These are phyloP conservation scores for Chaenogobius annularis DNA, from an alignment of 2,113 vertebrate species.

Conservation along the genomic window DNA sequence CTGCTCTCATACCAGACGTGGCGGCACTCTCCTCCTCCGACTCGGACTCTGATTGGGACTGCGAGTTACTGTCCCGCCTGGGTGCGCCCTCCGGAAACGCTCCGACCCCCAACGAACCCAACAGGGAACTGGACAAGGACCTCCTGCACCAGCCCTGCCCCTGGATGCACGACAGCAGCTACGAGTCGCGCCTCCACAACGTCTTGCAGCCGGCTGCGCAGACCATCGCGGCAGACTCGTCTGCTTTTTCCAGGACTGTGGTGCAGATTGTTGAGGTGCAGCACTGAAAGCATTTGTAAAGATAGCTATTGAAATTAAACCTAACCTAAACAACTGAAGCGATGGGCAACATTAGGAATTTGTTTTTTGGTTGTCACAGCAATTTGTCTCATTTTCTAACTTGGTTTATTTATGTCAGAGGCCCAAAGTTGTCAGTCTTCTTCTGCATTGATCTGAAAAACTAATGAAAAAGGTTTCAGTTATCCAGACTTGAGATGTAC, in stretches of 20 bases:
- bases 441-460: background rate
- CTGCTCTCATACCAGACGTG: slow-evolving; percentile 54
- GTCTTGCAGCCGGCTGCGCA: slow-evolving; percentile 53
- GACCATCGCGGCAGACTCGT: slow-evolving; percentile 10
- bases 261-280: slow-evolving; percentile 65
- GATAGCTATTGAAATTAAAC: background rate
- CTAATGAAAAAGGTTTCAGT: background rate
- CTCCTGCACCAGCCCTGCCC: slow-evolving; percentile 66
- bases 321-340: background rate
- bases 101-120: background rate
- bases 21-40: slow-evolving; percentile 41
- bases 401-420: background rate
- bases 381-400: background rate
- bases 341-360: background rate
- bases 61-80: slow-evolving; percentile 59
- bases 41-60: slow-evolving; percentile 66
- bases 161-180: slow-evolving; percentile 61
- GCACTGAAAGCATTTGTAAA: slow-evolving; percentile 36
- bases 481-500: background rate
- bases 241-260: slow-evolving; percentile 35
- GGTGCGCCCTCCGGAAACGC: background rate
- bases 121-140: slow-evolving; percentile 49
- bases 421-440: background rate
- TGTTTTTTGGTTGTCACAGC: background rate
- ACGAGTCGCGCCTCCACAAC: slow-evolving; percentile 62